Percentiles rank a stretch among this genome's conserved stretches.
Conservation (phyloP, 2,888 invertebrate species). For the Lasioglossum calceatum region DNA sequence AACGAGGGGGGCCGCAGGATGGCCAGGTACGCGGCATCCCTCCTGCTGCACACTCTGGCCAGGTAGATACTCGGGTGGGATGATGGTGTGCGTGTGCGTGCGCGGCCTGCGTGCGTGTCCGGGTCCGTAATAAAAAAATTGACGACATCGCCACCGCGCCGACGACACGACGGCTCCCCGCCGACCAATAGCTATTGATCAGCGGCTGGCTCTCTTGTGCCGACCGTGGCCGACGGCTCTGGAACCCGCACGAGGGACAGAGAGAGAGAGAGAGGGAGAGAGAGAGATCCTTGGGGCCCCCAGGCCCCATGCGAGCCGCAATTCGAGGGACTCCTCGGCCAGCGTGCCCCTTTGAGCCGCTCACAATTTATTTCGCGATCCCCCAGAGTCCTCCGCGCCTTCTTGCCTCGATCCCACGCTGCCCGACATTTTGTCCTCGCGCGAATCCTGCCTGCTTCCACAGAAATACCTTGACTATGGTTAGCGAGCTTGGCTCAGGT, state of each 20-base stretch:
- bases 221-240: constrained; percentile 60
- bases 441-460: not conserved
- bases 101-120: constrained; percentile 73
- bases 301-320: constrained; percentile 30
- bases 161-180: constrained; percentile 76
- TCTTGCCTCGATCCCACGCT: constrained; percentile 33
- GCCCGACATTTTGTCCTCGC: constrained; percentile 29
- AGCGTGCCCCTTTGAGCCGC: constrained; percentile 43
- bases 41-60: not conserved
- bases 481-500: not conserved
- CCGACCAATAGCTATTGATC: constrained; percentile 78
- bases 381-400: constrained; percentile 15
- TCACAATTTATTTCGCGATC: constrained; percentile 51
- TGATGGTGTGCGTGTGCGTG: constrained; percentile 45
- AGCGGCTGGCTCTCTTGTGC: constrained; percentile 72
- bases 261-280: constrained; percentile 13
- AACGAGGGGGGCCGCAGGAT: constrained; percentile 48
- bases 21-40: constrained; percentile 27
- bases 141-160: constrained; percentile 78
- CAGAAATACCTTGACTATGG: not conserved
- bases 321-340: constrained; percentile 44
- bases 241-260: constrained; percentile 39
- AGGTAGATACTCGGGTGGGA: not conserved
- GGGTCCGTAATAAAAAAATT: constrained; percentile 74
- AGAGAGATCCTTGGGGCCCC: constrained; percentile 49